Conservation (phyloP, 1,140 invertebrate genomes). For the Cyclina sinensis region DNA sequence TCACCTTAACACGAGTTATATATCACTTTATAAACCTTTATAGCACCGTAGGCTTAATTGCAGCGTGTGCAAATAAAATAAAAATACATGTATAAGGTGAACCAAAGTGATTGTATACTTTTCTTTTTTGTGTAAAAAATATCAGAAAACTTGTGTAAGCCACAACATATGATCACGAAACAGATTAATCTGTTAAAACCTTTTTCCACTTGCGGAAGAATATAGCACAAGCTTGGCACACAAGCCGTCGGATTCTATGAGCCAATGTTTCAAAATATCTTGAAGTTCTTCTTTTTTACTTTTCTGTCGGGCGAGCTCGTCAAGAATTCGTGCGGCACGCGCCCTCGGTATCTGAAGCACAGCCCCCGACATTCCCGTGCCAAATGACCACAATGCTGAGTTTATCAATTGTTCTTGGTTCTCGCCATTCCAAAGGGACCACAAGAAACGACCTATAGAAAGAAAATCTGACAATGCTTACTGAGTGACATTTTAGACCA, state of each 20-base stretch:
- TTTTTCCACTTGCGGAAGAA: conserved; percentile 30
- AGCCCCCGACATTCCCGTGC: conserved; percentile 47
- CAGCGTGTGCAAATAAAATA: no score
- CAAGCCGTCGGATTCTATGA: conserved; percentile 47
- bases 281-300: conserved; percentile 32
- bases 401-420: conserved; percentile 35
- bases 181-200: no score
- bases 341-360: conserved; percentile 52
- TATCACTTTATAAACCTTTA: no score
- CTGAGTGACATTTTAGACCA: no score
- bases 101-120: no score
- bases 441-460: conserved; percentile 62
- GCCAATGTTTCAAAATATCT: conserved; percentile 51
- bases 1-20: no score
- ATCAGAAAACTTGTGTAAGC: no score
- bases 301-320: conserved; percentile 46
- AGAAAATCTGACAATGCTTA: no score
- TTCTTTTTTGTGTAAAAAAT: no score
- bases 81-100: no score
- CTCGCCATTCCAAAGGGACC: conserved; percentile 57
- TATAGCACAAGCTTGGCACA: conserved; percentile 53
- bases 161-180: no score
- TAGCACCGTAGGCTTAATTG: no score
- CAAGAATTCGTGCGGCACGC: conserved; percentile 22
- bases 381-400: conserved; percentile 54